Evolutionary conservation across 2,888 invertebrate genomes (phyloP).

Genomic region (Cephalotes varians): DNA sequence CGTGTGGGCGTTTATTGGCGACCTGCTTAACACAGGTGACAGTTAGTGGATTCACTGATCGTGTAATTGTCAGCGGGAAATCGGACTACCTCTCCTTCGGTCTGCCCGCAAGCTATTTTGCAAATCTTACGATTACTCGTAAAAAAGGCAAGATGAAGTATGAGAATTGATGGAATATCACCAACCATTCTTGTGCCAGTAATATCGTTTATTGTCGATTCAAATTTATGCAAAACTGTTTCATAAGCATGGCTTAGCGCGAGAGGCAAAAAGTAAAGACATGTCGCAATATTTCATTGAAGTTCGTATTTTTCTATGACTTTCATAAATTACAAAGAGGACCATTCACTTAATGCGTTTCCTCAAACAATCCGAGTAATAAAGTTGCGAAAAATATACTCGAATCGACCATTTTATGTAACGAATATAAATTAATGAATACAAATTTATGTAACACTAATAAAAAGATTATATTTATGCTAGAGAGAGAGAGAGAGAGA

Average conservation of each 20-base stretch:
- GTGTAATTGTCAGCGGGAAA: slow-evolving; percentile 74
- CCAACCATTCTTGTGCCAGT: background rate
- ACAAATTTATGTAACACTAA: too few relatives aligned
- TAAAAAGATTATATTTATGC: slow-evolving; percentile 5
- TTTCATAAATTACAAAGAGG: slow-evolving; percentile 12
- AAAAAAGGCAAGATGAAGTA: slow-evolving; percentile 33
- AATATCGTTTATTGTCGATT: slow-evolving; percentile 39
- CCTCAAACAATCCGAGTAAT: slow-evolving; percentile 10
- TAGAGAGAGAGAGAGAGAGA: too few relatives aligned
- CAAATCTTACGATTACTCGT: slow-evolving; percentile 52
- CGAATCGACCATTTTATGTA: background rate
- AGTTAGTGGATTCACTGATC: slow-evolving; percentile 75
- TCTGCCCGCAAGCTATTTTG: slow-evolving; percentile 42
- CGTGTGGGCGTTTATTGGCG: slow-evolving; percentile 74
- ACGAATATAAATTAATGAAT: too few relatives aligned
- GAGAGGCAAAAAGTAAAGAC: background rate
- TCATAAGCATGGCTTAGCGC: background rate
- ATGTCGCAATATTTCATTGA: slow-evolving; percentile 16
- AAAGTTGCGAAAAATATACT: background rate
- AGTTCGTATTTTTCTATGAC: slow-evolving; percentile 16
- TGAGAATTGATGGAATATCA: slow-evolving; percentile 3
- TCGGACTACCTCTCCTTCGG: slow-evolving; percentile 61
- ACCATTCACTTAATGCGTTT: background rate
- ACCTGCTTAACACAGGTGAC: slow-evolving; percentile 73
- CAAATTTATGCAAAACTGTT: slow-evolving; percentile 51